These are phyloP conservation scores for Cotesia vestalis DNA, from an alignment of 1,140 invertebrate genomes.

Conservation along the genomic window DNA sequence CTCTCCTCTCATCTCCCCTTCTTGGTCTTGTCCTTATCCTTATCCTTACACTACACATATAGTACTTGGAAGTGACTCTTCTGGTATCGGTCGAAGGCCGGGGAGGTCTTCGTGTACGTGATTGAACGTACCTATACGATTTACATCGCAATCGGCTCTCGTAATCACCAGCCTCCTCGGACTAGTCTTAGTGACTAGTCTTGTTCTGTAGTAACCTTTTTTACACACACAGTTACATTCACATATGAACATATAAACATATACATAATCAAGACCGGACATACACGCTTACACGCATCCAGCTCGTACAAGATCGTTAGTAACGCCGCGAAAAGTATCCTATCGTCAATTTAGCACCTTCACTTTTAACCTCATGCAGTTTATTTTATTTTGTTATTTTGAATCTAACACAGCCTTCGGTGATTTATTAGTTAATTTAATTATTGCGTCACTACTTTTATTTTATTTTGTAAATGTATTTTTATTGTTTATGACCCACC, in stretches of 20 bases:
- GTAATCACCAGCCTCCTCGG: conserved; percentile 51
- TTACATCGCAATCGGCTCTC: conserved; percentile 60
- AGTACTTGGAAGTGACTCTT: too few species aligned
- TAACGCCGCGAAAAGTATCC: conserved; percentile 22
- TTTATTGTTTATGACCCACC: too few species aligned
- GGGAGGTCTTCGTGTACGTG: conserved; percentile 51
- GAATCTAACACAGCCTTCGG: too few species aligned
- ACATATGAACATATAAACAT: not conserved
- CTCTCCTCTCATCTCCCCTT: too few species aligned
- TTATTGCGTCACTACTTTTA: too few species aligned
- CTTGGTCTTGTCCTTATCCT: too few species aligned
- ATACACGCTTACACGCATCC: conserved; percentile 23
- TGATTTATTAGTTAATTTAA: too few species aligned
- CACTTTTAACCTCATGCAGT: conserved; percentile 4
- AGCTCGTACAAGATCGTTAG: conserved; percentile 58
- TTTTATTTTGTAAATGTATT: too few species aligned
- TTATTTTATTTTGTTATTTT: conserved; percentile 21
- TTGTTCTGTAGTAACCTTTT: conserved; percentile 39
- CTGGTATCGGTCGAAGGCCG: conserved; percentile 48
- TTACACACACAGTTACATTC: not conserved
- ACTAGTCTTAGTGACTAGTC: too few species aligned
- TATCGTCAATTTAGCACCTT: conserved; percentile 29
- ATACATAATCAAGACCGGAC: conserved; percentile 7
- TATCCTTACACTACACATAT: too few species aligned
- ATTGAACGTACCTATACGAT: conserved; percentile 59